Base-by-base conservation (phyloP, 2,888 invertebrate genomes). In the Automeris io region DNA sequence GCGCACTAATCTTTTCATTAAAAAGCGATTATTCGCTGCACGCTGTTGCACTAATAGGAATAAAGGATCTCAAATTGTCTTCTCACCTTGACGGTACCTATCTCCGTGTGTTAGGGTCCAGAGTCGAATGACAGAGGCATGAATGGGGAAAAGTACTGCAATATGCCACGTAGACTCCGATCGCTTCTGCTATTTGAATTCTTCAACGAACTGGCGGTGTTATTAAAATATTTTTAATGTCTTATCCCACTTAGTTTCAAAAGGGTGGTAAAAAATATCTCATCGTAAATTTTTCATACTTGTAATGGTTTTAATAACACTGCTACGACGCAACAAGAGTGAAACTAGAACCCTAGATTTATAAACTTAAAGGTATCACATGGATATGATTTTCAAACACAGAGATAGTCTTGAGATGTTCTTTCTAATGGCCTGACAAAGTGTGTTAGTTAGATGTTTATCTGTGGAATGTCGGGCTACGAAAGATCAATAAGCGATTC, bases 1-100 rank as follows among this genome's bases (percentile, higher is more conserved):
- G 73, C 66, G 78, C 72, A 71, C 79, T 85, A 83, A 85, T 83
- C 83, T 83, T 83, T 83, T 85, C 83, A 85, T 85, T 85, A 83
- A 83, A 83, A 82, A 82, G 74, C 83, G 85, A 85, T 85, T 85
- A 85, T 78, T 72, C 82, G 70, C 70, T 75, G 81, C 81, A 80
- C 75, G 70, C 57, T 69, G 69, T 54, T 78, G 82, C 82, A 80
- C 81, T 79, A 79, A 82, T 79, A 76, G 73, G 74, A 73, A 75
- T 78, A 75, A 76, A 73, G 69, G 49, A 49, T 58, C 57, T 54
- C 52, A 51, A 51, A 49, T 51, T 46, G 37, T 16, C 37, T 43
- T 37, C 54, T 43, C 35, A 39, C 21, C 3, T 19, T 32, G 12
- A 22, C 41, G 35, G 42, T 55, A 49, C 49, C 71, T 69, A 53